Conservation (phyloP, 1,140 invertebrate species). For the Bombus superbus region DNA sequence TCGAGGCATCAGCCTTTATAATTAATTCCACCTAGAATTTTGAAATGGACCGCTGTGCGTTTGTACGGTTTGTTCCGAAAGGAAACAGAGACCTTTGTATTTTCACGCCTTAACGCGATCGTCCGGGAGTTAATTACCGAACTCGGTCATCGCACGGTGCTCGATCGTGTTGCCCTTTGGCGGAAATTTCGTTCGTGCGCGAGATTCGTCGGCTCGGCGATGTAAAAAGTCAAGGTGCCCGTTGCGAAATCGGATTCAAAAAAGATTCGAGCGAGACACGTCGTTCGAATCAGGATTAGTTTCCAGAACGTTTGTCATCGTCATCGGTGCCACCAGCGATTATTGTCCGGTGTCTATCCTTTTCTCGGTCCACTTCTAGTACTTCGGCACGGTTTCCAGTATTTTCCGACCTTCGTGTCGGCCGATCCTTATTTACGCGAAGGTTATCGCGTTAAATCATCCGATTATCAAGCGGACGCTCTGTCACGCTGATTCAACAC, state of each 20-base stretch:
- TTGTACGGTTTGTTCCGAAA: conserved; percentile 20
- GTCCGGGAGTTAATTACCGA: conserved; percentile 67
- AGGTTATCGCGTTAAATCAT: conserved; percentile 57
- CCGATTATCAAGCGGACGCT: conserved; percentile 47
- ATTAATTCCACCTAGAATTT: too few relatives aligned
- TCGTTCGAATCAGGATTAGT: background rate
- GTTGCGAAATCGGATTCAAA: conserved; percentile 29
- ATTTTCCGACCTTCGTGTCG: background rate
- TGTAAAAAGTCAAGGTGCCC: conserved; percentile 9
- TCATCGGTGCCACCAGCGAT: background rate
- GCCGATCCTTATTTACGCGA: conserved; percentile 65
- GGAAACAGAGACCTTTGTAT: conserved; percentile 54
- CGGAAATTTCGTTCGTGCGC: conserved; percentile 52
- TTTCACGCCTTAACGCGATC: conserved; percentile 70
- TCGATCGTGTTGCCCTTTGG: conserved; percentile 43
- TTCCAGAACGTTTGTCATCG: background rate
- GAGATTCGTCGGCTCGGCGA: conserved; percentile 33
- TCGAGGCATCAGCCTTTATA: too few relatives aligned
- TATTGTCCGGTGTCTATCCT: background rate
- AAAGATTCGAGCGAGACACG: background rate
- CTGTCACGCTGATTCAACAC: background rate
- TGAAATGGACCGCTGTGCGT: background rate
- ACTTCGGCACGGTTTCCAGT: background rate
- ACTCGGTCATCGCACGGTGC: conserved; percentile 51
- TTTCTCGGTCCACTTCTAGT: background rate